Conservation (phyloP, 2,888 invertebrate species). For the Troides aeacus region DNA sequence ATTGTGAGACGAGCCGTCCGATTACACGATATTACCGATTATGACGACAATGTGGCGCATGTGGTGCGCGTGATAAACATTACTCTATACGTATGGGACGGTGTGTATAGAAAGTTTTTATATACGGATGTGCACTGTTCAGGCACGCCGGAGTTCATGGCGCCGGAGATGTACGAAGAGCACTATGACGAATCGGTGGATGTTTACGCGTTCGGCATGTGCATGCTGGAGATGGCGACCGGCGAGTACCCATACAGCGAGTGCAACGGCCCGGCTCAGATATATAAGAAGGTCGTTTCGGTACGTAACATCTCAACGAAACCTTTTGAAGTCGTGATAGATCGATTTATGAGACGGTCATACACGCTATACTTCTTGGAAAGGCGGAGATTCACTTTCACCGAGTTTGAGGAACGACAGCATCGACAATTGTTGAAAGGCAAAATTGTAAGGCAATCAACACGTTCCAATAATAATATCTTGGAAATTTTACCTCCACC, state of each 20-base stretch:
- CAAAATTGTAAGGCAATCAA: too few species aligned
- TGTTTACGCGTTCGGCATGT: conserved; percentile 99
- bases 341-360: too few species aligned
- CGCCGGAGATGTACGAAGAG: conserved; percentile 99
- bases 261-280: conserved; percentile 98
- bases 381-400: too few species aligned
- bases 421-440: too few species aligned
- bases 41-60: too few species aligned
- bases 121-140: conserved; percentile 29
- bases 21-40: too few species aligned
- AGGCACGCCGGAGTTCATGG: conserved; percentile 97
- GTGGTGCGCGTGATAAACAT: not conserved
- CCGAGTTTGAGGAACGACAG: too few species aligned
- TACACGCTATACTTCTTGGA: too few species aligned
- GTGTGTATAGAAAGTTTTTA: not conserved
- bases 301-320: conserved; percentile 75
- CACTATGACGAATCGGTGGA: conserved; percentile 99
- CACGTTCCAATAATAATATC: too few species aligned
- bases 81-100: not conserved
- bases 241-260: conserved; percentile 99
- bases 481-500: too few species aligned
- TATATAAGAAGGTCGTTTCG: conserved; percentile 98
- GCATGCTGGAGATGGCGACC: conserved; percentile 99
- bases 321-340: too few species aligned
- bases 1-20: too few species aligned